phyloP scores from a whole-genome alignment of 1,140 invertebrate genomes.

The Bombus vancouverensis region DNA sequence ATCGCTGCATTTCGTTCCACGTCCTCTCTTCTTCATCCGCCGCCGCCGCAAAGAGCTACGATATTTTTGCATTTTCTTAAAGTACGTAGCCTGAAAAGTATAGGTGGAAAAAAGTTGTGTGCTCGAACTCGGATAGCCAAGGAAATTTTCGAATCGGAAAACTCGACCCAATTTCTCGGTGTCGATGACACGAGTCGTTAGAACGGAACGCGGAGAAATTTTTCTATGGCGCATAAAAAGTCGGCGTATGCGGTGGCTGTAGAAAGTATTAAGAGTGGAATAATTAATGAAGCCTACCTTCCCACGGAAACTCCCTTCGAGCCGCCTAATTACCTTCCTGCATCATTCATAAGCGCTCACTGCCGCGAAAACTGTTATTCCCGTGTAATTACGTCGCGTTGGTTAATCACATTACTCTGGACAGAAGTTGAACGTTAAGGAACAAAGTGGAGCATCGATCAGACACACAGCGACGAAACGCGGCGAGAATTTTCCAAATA shows the following conservation, averaged over 20 bases:
- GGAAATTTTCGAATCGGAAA: background rate
- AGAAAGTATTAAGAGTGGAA: background rate
- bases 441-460: background rate
- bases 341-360: slow-evolving; percentile 25
- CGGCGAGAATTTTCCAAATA: background rate
- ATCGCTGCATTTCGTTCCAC: background rate
- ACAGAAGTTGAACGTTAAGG: background rate
- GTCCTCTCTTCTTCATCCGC: too few relatives aligned
- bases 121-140: background rate
- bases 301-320: background rate
- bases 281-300: background rate
- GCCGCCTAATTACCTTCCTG: slow-evolving; percentile 15
- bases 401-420: slow-evolving; percentile 8
- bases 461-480: background rate
- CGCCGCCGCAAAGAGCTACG: too few relatives aligned
- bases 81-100: too few relatives aligned
- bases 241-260: background rate
- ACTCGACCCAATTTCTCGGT: background rate
- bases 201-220: background rate
- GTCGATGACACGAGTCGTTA: background rate
- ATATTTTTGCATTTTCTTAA: too few relatives aligned
- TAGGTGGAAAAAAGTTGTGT: too few relatives aligned
- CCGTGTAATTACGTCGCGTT: slow-evolving; percentile 5
- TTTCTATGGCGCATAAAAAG: background rate
- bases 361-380: background rate